phyloP scores from a whole-genome alignment of 2,113 vertebrate species.

The Microtus richardsoni region DNA sequence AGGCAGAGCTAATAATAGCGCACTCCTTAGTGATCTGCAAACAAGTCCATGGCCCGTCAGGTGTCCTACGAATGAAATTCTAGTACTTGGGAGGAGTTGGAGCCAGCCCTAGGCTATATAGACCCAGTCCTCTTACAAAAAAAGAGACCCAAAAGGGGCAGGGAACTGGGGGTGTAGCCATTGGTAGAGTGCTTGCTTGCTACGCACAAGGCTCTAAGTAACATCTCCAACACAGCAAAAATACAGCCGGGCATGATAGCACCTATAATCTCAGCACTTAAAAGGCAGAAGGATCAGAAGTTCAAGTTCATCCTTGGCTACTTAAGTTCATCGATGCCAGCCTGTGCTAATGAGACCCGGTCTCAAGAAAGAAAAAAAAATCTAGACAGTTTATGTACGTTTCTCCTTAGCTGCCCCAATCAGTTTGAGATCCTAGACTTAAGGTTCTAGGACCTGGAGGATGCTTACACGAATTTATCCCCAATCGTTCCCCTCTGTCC shows the following conservation, averaged over 20 bases:
- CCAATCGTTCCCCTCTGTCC: fast-evolving
- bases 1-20: background rate
- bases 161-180: background rate
- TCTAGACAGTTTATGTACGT: background rate
- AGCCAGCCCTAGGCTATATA: background rate
- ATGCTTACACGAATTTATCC: background rate
- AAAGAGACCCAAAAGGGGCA: background rate
- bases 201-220: background rate
- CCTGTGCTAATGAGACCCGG: background rate
- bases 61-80: background rate
- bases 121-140: background rate
- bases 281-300: background rate
- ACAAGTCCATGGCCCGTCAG: background rate
- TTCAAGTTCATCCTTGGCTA: background rate
- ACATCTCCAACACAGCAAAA: background rate
- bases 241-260: background rate
- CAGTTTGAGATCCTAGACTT: background rate
- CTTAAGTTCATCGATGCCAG: background rate
- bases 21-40: background rate
- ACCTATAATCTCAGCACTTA: background rate
- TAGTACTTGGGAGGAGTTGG: background rate
- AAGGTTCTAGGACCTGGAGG: background rate
- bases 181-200: background rate
- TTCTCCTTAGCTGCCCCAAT: background rate
- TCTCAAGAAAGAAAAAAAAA: background rate